Evolutionary conservation across 2,113 vertebrate species (phyloP).

Genomic region (Pseudorectes ferrugineus): DNA sequence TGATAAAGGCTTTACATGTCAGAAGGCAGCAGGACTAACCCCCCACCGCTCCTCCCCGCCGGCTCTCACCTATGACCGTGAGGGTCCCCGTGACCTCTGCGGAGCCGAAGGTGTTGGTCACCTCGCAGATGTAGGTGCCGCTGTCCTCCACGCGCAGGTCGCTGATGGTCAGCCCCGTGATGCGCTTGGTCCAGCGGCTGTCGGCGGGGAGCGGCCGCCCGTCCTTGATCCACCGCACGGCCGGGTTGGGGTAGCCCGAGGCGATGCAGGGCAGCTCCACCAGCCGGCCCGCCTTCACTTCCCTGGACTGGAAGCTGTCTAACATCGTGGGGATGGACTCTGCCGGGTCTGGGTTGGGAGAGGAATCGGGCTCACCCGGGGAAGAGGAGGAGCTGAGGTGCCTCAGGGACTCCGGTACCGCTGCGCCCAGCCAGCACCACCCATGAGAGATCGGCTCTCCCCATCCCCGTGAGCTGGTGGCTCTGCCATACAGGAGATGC

Average conservation of each 20-base stretch:
- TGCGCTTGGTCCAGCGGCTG: slow-evolving; percentile 88
- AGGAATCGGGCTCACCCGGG: rapidly evolving
- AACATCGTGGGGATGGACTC: slow-evolving; percentile 92
- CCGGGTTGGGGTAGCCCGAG: slow-evolving; percentile 92
- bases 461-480: rapidly evolving
- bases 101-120: slow-evolving; percentile 97
- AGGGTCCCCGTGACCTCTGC: slow-evolving; percentile 92
- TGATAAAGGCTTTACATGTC: rapidly evolving
- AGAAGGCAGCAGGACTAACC: neutral
- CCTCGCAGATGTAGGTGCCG: slow-evolving; percentile 95
- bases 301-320: slow-evolving; percentile 93
- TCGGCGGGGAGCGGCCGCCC: slow-evolving; percentile 89
- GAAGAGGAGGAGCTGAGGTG: neutral
- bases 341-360: slow-evolving; percentile 78
- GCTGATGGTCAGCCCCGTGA: slow-evolving; percentile 89
- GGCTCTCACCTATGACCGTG: slow-evolving; percentile 85
- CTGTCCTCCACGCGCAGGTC: slow-evolving; percentile 93
- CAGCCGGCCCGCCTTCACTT: slow-evolving; percentile 83
- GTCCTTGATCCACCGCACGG: slow-evolving; percentile 94
- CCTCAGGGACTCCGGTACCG: neutral
- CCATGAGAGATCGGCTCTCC: rapidly evolving
- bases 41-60: rapidly evolving
- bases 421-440: rapidly evolving
- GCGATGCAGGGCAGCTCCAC: slow-evolving; percentile 94
- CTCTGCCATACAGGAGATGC: neutral